Base-by-base conservation (phyloP, 2,888 invertebrate genomes). In the Caenorhabditis panamensis region DNA sequence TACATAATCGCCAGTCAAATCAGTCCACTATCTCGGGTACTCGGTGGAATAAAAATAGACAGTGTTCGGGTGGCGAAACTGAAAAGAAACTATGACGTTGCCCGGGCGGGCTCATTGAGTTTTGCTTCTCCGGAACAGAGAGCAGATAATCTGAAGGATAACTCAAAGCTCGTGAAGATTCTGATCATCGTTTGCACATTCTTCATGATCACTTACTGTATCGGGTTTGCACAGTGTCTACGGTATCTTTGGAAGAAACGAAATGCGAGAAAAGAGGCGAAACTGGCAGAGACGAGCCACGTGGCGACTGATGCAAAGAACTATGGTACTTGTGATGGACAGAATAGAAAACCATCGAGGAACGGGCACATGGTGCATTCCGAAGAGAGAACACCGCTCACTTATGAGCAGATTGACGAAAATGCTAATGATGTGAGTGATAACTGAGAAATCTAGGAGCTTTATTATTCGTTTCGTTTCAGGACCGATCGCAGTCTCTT, bases 11-110 rank as follows among this genome's bases (percentile, higher is more conserved):
- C 76, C 3, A 84, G 83, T 41, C 84, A 85, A 58, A 62, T 67
- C 0, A 85, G 75, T 1, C 89, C 90, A 11, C 80, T 90, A 11
- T 83, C 88, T n/a, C 83, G 90, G 16, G 87, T 90, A 13, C 80
- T 90, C 2, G 90, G 90, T 8, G 90, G 90, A 28, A 85, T 90
- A 24, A 79, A 77, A 49, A 85, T 90, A 20, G 88, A 88, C 41
- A 85, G 84, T 63, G 84, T 87, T 11, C 66, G 87, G 8, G 79
- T 79, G 4, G 64, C 82, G 2, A 61, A 81, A 18, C 24, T 86
- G 49, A 73, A 77, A 24, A 20, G 83, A 66, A 79, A 82, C 31
- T 22, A 18, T 11, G 26, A 49, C 44, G 53, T 58, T 1, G 13
- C 56, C 11, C 37, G 16, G 28, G 49, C 59, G 28, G 47, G 24